A percentile compares a stretch with the other conserved stretches of the same genome.
Conservation (phyloP, 1,140 invertebrate species). For the Cheumatopsyche charites region DNA sequence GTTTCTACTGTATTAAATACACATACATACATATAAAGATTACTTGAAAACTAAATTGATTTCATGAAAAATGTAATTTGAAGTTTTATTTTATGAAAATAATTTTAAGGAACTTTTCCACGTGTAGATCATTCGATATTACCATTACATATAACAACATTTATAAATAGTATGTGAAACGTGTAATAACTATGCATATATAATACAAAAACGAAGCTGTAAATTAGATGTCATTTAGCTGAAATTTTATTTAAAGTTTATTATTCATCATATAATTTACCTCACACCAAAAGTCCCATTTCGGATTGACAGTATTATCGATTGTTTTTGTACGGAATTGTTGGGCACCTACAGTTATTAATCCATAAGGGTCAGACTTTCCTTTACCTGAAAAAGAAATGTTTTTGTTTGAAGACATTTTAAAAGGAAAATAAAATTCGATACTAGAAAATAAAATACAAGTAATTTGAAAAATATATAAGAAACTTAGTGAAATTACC, state of each 20-base stretch:
- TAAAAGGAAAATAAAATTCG: no score
- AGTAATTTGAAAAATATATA: no score
- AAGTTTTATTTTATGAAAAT: no score
- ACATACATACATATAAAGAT: no score
- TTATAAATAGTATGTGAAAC: background rate
- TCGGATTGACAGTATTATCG: slow-evolving; percentile 89
- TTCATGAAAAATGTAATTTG: no score
- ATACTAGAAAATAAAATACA: slow-evolving; percentile 2
- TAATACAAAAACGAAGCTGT: background rate
- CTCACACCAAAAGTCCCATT: slow-evolving; percentile 95
- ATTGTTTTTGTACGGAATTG: slow-evolving; percentile 89
- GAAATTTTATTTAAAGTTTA: background rate
- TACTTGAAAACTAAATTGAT: no score
- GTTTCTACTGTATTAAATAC: no score
- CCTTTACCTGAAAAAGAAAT: slow-evolving; percentile 76
- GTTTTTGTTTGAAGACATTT: background rate
- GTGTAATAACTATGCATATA: background rate
- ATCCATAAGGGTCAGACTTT: slow-evolving; percentile 94
- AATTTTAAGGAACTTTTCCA: no score
- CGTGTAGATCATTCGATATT: no score
- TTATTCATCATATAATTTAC: slow-evolving; percentile 62
- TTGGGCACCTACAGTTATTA: slow-evolving; percentile 86
- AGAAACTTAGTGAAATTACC: slow-evolving; percentile 64
- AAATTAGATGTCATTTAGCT: background rate
- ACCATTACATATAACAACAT: background rate